Evolutionary conservation across 2,888 invertebrate species (phyloP), one percentile per base, ranked within the genome.

Genomic region (Salpingus planirostris): DNA sequence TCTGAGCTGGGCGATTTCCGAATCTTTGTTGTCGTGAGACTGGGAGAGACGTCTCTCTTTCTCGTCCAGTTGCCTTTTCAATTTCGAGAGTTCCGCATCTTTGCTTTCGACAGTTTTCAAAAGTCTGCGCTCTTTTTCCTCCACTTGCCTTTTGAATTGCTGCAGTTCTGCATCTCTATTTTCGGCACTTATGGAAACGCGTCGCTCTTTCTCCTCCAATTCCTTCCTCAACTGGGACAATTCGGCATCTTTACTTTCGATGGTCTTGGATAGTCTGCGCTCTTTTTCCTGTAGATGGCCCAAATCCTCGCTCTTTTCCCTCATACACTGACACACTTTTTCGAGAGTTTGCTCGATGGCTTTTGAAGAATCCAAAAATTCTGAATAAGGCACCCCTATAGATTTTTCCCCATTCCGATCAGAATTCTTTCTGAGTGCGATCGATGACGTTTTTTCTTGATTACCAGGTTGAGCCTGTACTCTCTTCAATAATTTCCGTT

Each of bases 331-430:
- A 25, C 33, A 33, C 2, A 33, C 10, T 24, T 24, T 33, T 2
- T 28, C 12, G 2, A 23, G 11, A 13, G 21, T 33, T 13, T 29
- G 21, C 11, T 33, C 29, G 25, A 33, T 33, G 3, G 29, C 10
- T 29, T 33, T 33, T 10, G 33, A 29, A 6, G 30, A 14, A 7
- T 35, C 30, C 13, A 35, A n/a, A 15, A 35, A 30, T 11, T 35
- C 35, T 5, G 23, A n/a, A 13, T 30, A 35, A 4, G 30, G 21
- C 8, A 5, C 11, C 11, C 27, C 10, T 18, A 6, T 10, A 11
- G 11, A 10, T 24, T 11, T 13, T 24, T 2, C 3, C 4, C 7
- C 10, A 21, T 21, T 11, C 11, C 12, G 3, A 28, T 13, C 12
- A 8, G 4, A n/a, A n/a, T n/a, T n/a, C n/a, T n/a, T n/a, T n/a